These are phyloP conservation scores for Mugil cephalus DNA, from an alignment of 2,113 vertebrate species.

Conservation along the genomic window DNA sequence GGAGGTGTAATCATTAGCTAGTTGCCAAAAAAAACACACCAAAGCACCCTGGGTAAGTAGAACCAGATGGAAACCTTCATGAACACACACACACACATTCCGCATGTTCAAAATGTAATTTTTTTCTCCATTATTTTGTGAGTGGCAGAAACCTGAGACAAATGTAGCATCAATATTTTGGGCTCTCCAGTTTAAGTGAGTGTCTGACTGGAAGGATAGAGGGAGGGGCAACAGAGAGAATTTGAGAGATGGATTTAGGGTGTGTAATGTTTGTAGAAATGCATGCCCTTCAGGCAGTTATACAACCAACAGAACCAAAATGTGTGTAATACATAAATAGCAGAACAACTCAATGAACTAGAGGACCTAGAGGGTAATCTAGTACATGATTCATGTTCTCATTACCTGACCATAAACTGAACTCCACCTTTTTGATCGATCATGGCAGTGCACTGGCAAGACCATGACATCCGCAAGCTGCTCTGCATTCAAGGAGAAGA, in stretches of 20 bases:
- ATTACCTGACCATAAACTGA: conserved; percentile 29
- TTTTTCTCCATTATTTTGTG: conserved; percentile 31
- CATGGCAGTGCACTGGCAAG: too few relatives aligned
- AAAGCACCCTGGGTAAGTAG: conserved; percentile 67
- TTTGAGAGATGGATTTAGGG: background rate
- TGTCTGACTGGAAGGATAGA: conserved; percentile 14
- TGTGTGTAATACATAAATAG: too few relatives aligned
- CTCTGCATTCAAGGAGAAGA: too few relatives aligned
- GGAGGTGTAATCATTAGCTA: conserved; percentile 59
- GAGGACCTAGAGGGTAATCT: conserved; percentile 18
- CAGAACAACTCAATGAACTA: background rate
- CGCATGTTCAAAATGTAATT: conserved; percentile 10
- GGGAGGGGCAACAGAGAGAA: background rate
- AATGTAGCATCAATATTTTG: conserved; percentile 58
- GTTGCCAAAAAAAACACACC: conserved; percentile 57
- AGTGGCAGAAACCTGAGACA: conserved; percentile 68
- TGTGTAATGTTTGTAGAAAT: too few relatives aligned
- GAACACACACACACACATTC: conserved; percentile 29
- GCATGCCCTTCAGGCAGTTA: too few relatives aligned
- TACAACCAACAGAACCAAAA: background rate
- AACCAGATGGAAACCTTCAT: conserved; percentile 61
- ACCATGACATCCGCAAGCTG: too few relatives aligned
- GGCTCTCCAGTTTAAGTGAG: conserved; percentile 20
- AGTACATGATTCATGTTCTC: conserved; percentile 35
- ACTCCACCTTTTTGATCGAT: too few relatives aligned